Percentiles rank a stretch among this genome's conserved stretches.
phyloP scores from a whole-genome alignment of 2,113 vertebrate species.

The Sylvilagus bachmani region DNA sequence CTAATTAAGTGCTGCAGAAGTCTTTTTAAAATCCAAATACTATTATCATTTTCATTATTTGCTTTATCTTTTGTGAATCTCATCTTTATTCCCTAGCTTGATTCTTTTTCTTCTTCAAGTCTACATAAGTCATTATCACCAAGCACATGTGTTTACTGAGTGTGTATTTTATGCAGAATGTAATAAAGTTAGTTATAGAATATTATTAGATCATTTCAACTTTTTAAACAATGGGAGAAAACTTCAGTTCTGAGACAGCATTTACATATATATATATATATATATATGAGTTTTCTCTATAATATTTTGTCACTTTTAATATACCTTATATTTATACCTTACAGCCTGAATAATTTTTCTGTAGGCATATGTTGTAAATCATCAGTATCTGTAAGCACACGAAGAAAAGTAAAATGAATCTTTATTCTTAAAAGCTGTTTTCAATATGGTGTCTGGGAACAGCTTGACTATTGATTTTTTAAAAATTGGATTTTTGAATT shows the following conservation, averaged over 20 bases:
- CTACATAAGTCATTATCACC: neutral
- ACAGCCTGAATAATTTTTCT: neutral
- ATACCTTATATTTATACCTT: neutral
- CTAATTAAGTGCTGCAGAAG: neutral
- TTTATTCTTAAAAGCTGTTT: neutral
- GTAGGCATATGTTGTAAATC: neutral
- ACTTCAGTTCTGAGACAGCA: neutral
- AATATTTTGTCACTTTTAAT: neutral
- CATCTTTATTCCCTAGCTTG: neutral
- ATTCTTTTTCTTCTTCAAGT: neutral
- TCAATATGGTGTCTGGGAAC: neutral
- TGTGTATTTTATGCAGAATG: neutral
- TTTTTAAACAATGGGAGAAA: neutral
- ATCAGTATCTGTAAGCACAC: neutral
- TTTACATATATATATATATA: neutral
- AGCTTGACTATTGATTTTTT: neutral
- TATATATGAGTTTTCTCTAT: neutral
- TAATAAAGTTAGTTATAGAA: neutral
- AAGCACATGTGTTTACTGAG: neutral
- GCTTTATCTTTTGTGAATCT: neutral
- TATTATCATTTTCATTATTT: neutral
- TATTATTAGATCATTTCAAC: neutral
- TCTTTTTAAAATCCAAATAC: neutral
- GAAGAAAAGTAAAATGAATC: neutral
- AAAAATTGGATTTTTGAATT: conserved; percentile 22